phyloP scores from a whole-genome alignment of 1,140 invertebrate species.

The Heliothis subflexa region DNA sequence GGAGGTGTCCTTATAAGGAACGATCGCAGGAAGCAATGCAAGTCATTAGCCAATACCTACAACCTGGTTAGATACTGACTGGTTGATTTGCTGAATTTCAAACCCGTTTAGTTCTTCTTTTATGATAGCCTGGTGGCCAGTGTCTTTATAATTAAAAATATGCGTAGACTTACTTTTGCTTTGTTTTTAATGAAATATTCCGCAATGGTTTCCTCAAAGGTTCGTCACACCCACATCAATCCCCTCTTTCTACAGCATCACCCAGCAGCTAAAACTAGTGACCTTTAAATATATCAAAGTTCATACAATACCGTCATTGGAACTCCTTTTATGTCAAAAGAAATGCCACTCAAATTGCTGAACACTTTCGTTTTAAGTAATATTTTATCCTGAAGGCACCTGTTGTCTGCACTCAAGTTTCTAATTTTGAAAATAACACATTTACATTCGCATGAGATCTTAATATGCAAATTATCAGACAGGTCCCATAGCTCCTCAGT shows the following conservation, averaged over 20 bases:
- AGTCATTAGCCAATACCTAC: constrained; percentile 24
- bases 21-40: neutral
- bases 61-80: neutral
- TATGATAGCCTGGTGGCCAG: neutral
- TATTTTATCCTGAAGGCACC: neutral
- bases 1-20: constrained; percentile 1
- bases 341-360: neutral
- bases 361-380: neutral
- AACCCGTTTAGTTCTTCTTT: constrained; percentile 14
- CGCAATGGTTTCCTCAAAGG: too few relatives aligned
- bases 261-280: neutral
- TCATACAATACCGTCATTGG: too few relatives aligned
- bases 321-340: neutral
- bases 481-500: neutral
- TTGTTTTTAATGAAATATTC: too few relatives aligned
- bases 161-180: too few relatives aligned
- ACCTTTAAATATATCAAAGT: neutral
- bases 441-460: constrained; percentile 36
- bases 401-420: constrained; percentile 7
- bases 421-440: constrained; percentile 24
- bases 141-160: too few relatives aligned
- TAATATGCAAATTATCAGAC: constrained; percentile 3
- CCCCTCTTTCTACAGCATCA: too few relatives aligned
- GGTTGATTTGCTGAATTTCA: neutral
- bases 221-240: too few relatives aligned